Evolutionary conservation across 2,888 invertebrate species (phyloP).

Genomic region (Sminthurinus aureus): DNA sequence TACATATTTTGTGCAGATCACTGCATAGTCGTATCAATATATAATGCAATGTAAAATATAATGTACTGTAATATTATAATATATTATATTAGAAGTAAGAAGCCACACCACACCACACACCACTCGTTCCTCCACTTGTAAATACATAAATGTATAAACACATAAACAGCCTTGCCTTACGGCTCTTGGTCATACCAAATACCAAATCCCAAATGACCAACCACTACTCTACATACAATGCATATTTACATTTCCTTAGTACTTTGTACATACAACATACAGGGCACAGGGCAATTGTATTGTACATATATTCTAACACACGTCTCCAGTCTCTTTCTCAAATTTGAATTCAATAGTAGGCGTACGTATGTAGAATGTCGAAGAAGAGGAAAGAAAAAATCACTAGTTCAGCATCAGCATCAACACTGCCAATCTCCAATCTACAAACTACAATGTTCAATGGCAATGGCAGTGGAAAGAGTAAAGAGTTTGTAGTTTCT

Average conservation of each 20-base stretch:
- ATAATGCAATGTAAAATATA: too few relatives aligned
- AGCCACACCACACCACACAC: neutral
- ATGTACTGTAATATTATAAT: too few relatives aligned
- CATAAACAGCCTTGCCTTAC: constrained; percentile 29
- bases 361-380: too few relatives aligned
- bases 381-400: neutral
- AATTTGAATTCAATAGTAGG: constrained; percentile 20
- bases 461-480: too few relatives aligned
- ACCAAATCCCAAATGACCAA: neutral
- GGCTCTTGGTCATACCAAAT: constrained; percentile 15
- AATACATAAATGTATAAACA: neutral
- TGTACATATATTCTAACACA: too few relatives aligned
- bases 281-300: too few relatives aligned
- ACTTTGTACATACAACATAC: too few relatives aligned
- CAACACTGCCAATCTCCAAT: neutral
- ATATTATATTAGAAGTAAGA: neutral
- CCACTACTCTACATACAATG: neutral
- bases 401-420: neutral
- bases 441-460: neutral
- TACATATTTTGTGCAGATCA: neutral
- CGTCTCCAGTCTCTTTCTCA: constrained; percentile 4
- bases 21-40: neutral
- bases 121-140: neutral
- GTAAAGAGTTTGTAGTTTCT: too few relatives aligned
- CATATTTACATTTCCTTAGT: too few relatives aligned